Percentiles rank a stretch among this genome's conserved stretches.
phyloP scores from a whole-genome alignment of 2,888 invertebrate species.

The Cactoblastis cactorum region DNA sequence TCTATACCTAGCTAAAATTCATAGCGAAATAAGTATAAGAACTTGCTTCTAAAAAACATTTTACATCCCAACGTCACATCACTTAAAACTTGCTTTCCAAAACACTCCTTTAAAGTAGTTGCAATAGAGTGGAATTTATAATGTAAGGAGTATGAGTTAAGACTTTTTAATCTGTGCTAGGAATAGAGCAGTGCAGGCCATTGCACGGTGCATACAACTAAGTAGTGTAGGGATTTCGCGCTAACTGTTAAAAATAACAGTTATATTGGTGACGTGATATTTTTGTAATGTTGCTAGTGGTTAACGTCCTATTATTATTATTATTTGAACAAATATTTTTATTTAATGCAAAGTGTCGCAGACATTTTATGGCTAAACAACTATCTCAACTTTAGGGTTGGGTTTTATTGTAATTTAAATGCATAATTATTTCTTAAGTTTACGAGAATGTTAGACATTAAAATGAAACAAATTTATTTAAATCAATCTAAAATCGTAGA shows the following conservation, averaged over 20 bases:
- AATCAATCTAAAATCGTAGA: no score
- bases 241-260: no score
- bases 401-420: no score
- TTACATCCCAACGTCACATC: slow-evolving; percentile 1
- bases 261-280: slow-evolving; percentile 28
- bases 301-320: no score
- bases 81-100: background rate
- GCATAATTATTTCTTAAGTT: no score
- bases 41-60: slow-evolving; percentile 68
- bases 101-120: background rate
- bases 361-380: no score
- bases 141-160: slow-evolving; percentile 24
- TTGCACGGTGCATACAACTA: slow-evolving; percentile 79
- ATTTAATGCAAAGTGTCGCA: no score
- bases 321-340: no score
- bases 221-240: slow-evolving; percentile 61
- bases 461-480: no score
- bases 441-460: no score
- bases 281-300: no score
- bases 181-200: slow-evolving; percentile 72
- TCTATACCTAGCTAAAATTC: slow-evolving; percentile 76
- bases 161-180: slow-evolving; percentile 34
- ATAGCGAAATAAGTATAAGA: slow-evolving; percentile 77
- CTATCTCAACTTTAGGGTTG: no score
- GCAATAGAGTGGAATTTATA: slow-evolving; percentile 26